phyloP scores from a whole-genome alignment of 2,113 vertebrate species.

The Solea solea region DNA sequence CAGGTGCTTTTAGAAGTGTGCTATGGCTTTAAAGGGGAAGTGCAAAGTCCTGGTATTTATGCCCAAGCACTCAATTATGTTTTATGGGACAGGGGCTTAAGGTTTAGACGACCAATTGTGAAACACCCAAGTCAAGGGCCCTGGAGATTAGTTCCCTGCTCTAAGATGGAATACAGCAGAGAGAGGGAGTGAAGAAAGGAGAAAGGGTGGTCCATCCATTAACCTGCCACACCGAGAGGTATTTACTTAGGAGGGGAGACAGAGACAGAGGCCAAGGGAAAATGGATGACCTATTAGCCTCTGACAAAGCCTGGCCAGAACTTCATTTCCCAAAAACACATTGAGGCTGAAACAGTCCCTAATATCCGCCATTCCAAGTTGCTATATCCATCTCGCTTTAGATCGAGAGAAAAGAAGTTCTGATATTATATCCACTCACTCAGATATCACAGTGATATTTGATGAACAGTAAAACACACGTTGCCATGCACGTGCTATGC shows the following conservation, averaged over 20 bases:
- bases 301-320: slow-evolving; percentile 41
- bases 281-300: slow-evolving; percentile 60
- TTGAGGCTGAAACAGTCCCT: slow-evolving; percentile 13
- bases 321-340: slow-evolving; percentile 51
- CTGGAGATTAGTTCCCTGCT: slow-evolving; percentile 47
- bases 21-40: slow-evolving; percentile 69
- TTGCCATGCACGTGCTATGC: not conserved
- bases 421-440: not conserved
- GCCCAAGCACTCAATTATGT: slow-evolving; percentile 73
- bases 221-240: slow-evolving; percentile 64
- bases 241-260: slow-evolving; percentile 53
- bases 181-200: slow-evolving; percentile 47
- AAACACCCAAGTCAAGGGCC: slow-evolving; percentile 71
- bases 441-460: slow-evolving; percentile 2
- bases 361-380: slow-evolving; percentile 17
- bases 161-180: slow-evolving; percentile 39
- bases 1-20: slow-evolving; percentile 76
- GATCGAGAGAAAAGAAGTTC: slow-evolving; percentile 6
- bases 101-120: slow-evolving; percentile 75
- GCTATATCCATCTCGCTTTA: slow-evolving; percentile 29
- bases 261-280: slow-evolving; percentile 49
- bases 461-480: slow-evolving; percentile 5
- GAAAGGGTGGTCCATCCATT: slow-evolving; percentile 63
- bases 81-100: slow-evolving; percentile 75
- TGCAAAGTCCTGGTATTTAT: slow-evolving; percentile 75